Evolutionary conservation across 1,140 invertebrate species (phyloP), one percentile per base, ranked within the genome.

Genomic region (Brachionus asplanchnoidis): DNA sequence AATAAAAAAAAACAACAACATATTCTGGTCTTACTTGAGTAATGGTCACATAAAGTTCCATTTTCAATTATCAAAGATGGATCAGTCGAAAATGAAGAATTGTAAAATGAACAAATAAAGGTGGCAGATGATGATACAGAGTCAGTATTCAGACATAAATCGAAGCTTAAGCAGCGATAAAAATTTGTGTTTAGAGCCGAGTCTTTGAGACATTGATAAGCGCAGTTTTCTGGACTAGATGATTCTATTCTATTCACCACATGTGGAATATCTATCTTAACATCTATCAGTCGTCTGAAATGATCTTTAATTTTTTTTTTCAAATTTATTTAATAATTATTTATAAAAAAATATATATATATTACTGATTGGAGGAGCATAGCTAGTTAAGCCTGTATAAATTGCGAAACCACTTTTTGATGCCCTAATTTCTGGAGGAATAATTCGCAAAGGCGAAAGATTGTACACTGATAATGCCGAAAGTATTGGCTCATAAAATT

Each of bases 101-200:
- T 82, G 26, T 82, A 82, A 46, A 82, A 82, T 65, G 79, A 60
- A 56, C 79, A 82, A 20, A 17, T 82, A 68, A 65, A 82, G 7
- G 79, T 28, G 20, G 79, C 20, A 50, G 17, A 20, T 14, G 42
- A 8, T 9, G 26, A 20, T 4, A 28, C 12, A 6, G 53, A 4
- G n/a, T 60, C 79, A 9, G 23, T 42, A 65, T 82, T 82, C 12
- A 44, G 20, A 11, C 79, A 82, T 28, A 82, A 9, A 28, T 82
- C 79, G 53, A 82, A 82, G 28, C 79, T 82, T 40, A 82, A 36
- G 12, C 79, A 82, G 8, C 65, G n/a, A 46, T 82, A 82, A 68
- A 65, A 82, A n/a, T 77, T 77, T 8, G 17, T 50, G 26, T 77
- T 77, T 14, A 77, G 50, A 14, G n/a, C 11, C 26, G 73, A 50